Base-by-base conservation (phyloP, 2,888 invertebrate genomes). In the Cheilosia variabilis region DNA sequence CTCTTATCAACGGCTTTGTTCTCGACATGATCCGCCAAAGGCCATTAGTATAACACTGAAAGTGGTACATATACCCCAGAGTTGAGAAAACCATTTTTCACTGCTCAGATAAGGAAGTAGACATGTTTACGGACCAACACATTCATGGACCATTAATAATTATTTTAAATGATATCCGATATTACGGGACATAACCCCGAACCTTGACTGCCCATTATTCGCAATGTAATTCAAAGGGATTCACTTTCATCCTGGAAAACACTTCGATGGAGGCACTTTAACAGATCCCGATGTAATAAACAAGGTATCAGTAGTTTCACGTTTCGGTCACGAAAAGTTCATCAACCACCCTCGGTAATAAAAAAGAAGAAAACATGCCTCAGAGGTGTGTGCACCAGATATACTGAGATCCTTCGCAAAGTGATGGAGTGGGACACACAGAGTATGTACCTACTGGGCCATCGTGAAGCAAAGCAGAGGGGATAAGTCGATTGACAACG, bases 401-500 rank as follows among this genome's bases (percentile, higher is more conserved):
- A 3, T 47, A 47, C 9, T 3, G 9, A 17, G 9, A 17, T 17
- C 17, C 19, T 19, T 17, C n/a, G 17, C 34, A 10, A 3, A 37
- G 37, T 13, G 37, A 4, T 37, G 0, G 3, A 13, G 37, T 13
- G 37, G 37, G 37, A 37, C 13, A 13, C 37, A 13, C 13, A 37
- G 37, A 37, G 13, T 13, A 13, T 10, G 34, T 34, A 34, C 34
- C 10, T 34, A 34, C 10, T 13, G 13, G 13, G 13, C 17, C 19
- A 19, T 19, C 19, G 19, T 17, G 19, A 47, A 47, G 19, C 47
- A 19, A 47, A 17, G 31, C 58, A 19, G 19, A 19, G 41, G 27
- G 62, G 60, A 68, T 80, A 80, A 73, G 73, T 62, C 66, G 53
- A 73, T 80, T 73, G 73, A 60, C 62, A 62, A 45, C 37, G 47